Evolutionary conservation across 2,888 invertebrate species (phyloP), one percentile per base, ranked within the genome.

Genomic region (Agriopis marginaria): DNA sequence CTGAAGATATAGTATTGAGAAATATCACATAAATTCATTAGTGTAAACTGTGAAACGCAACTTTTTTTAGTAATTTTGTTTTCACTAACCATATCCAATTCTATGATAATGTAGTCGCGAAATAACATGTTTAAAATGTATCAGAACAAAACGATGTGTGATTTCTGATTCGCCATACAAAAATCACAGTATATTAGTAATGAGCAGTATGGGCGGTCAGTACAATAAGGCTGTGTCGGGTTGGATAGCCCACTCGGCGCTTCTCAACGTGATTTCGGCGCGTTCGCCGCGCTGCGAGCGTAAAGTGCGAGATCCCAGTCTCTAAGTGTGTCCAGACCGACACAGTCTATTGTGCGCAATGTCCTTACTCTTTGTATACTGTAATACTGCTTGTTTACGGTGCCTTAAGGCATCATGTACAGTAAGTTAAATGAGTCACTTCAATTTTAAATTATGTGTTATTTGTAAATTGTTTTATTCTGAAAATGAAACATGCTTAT

Each of bases 391-490:
- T 79, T 78, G 78, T 82, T 80, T 80, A 75, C 70, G 77, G 79
- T 75, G 69, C 77, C 72, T 73, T 66, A 56, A 66, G 78, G 74
- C 70, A 45, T 66, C 63, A 66, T 68, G 92, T 92, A 93, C 91
- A 92, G 91, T 92, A 89, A 85, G 83, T 86, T 89, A 84, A 86
- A 89, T 85, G 87, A 93, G 93, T 93, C 93, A 93, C 86, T 89
- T 90, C 89, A 91, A 86, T 84, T 86, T 89, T 93, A 92, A 93
- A 93, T 92, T 93, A 92, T 93, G 90, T 93, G 91, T 93, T 93
- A 93, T 89, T 88, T 88, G 92, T 93, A 92, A 90, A 93, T 91
- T 92, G 93, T 93, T 93, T 93, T 92, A 90, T 92, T 91, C 87
- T 89, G 87, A 90, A 32, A 90, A 93, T 90, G 89, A 91, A 92